Evolutionary conservation across 2,888 invertebrate species (phyloP).

Genomic region (Nomada fucata): DNA sequence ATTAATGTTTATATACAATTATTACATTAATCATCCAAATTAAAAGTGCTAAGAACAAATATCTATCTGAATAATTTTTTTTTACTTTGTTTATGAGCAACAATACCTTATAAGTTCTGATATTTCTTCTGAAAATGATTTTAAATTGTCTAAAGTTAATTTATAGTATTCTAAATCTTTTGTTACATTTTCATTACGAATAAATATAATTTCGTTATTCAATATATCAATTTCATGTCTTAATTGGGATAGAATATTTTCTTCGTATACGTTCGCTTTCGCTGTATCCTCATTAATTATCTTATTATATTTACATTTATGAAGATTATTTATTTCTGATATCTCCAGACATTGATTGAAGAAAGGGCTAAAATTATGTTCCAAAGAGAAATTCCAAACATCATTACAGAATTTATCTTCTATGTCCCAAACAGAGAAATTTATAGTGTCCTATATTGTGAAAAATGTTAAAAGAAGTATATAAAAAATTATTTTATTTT

Average conservation of each 20-base stretch:
- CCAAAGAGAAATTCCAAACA: slow-evolving; percentile 69
- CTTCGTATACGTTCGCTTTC: not conserved
- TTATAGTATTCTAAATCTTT: slow-evolving; percentile 29
- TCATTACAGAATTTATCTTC: slow-evolving; percentile 66
- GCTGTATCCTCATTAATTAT: not conserved
- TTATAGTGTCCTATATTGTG: slow-evolving; percentile 67
- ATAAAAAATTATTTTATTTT: not conserved
- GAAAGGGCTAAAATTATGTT: slow-evolving; percentile 65
- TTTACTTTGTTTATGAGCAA: not conserved
- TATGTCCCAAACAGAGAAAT: slow-evolving; percentile 63
- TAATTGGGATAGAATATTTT: slow-evolving; percentile 36
- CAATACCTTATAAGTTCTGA: slow-evolving; percentile 65
- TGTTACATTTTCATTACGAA: slow-evolving; percentile 20
- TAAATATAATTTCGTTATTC: slow-evolving; percentile 44
- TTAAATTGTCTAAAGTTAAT: slow-evolving; percentile 47
- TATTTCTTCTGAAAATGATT: slow-evolving; percentile 53
- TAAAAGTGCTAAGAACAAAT: not conserved
- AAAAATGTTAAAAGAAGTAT: slow-evolving; percentile 8
- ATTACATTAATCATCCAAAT: not conserved
- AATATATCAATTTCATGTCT: slow-evolving; percentile 51
- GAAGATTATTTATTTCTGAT: slow-evolving; percentile 21
- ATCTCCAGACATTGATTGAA: slow-evolving; percentile 33
- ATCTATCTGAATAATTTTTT: not conserved
- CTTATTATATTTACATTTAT: slow-evolving; percentile 39
- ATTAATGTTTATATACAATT: slow-evolving; percentile 1